phyloP scores from a whole-genome alignment of 2,113 vertebrate genomes.

The Butorides virescens region DNA sequence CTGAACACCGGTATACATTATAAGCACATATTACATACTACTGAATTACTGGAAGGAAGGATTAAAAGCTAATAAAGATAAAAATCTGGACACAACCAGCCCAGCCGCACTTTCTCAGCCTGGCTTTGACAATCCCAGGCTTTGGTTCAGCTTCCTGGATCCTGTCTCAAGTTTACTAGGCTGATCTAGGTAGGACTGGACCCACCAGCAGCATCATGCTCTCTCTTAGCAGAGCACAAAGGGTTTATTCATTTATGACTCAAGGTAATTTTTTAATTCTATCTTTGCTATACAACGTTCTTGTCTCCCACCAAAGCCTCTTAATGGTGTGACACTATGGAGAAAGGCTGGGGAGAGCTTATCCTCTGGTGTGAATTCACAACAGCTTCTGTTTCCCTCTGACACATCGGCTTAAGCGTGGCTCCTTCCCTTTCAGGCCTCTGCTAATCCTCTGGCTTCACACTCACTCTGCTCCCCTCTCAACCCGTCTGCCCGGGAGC shows the following conservation, averaged over 20 bases:
- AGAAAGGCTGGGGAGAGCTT: background rate
- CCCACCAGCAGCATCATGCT: background rate
- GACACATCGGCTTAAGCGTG: background rate
- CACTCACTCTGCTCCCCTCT: background rate
- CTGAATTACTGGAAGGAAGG: background rate
- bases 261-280: background rate
- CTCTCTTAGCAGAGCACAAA: background rate
- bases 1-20: background rate
- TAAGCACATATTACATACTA: background rate
- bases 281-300: background rate
- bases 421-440: background rate
- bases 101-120: background rate
- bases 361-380: constrained; percentile 10
- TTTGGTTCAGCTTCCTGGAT: background rate
- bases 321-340: background rate
- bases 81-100: background rate
- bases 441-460: constrained; percentile 31
- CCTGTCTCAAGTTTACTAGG: background rate
- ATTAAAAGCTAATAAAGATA: background rate
- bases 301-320: background rate
- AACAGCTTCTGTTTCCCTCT: background rate
- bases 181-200: background rate
- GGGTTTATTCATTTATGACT: background rate
- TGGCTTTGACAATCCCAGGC: background rate
- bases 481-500: fast-evolving